Conservation (phyloP, 1,140 invertebrate species). For the Acromyrmex echinatior region DNA sequence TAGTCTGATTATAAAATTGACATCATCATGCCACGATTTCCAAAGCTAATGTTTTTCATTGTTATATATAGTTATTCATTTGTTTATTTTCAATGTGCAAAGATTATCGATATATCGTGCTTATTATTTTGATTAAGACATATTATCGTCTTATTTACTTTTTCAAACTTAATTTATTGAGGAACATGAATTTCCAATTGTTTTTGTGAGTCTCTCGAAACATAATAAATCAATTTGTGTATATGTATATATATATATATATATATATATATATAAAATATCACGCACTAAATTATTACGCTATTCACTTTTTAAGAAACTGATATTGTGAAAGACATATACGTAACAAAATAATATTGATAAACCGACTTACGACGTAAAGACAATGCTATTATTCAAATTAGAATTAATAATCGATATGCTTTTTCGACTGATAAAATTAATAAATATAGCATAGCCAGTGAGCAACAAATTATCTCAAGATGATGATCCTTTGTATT, state of each 20-base stretch:
- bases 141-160: background rate
- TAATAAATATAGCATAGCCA: background rate
- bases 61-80: background rate
- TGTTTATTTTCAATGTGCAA: background rate
- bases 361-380: constrained; percentile 12
- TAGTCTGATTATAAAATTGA: background rate
- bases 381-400: constrained; percentile 51
- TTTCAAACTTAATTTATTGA: background rate
- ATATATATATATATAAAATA: background rate
- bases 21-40: background rate
- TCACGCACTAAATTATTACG: background rate
- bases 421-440: constrained; percentile 47
- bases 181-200: background rate
- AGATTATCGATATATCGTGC: background rate
- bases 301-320: constrained; percentile 11
- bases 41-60: background rate
- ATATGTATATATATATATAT: background rate
- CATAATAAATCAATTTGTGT: background rate
- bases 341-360: constrained; percentile 41
- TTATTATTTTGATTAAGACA: background rate
- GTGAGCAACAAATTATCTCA: background rate
- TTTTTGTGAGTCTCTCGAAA: background rate
- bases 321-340: constrained; percentile 15
- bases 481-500: background rate
- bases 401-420: constrained; percentile 62